Conservation (phyloP, 2,888 invertebrate species). For the Eilema depressum region DNA sequence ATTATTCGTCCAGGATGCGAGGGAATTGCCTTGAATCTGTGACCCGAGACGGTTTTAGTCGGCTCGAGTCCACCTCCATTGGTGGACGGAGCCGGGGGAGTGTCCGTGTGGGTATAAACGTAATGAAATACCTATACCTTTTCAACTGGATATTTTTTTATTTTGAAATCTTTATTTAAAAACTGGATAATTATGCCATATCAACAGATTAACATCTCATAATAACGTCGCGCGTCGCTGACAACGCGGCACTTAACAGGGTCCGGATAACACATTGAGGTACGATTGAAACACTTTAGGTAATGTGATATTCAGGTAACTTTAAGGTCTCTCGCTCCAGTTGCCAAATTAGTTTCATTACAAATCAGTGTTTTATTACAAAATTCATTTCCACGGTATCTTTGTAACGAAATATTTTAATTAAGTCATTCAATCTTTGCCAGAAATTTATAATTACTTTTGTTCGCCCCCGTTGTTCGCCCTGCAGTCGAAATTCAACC, state of each 20-base stretch:
- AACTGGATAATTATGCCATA: not conserved
- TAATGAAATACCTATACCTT: not conserved
- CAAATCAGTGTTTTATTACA: not conserved
- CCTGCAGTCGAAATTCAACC: no score
- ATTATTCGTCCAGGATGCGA: no score
- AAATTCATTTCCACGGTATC: not conserved
- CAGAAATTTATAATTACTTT: no score
- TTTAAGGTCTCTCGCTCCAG: not conserved
- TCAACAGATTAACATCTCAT: not conserved
- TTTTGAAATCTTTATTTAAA: no score
- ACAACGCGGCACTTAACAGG: not conserved
- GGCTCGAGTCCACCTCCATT: no score
- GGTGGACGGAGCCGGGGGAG: no score
- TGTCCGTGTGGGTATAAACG: no score
- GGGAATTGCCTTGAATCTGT: no score
- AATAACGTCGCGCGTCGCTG: not conserved
- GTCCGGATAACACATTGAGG: not conserved
- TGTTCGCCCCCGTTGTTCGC: no score
- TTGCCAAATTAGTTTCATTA: not conserved
- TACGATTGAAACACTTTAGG: not conserved
- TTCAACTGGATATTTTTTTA: no score
- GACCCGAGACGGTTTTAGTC: no score
- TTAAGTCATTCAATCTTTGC: not conserved
- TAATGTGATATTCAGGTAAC: not conserved
- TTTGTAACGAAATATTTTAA: slow-evolving; percentile 1